Percentiles rank a stretch among this genome's conserved stretches.
phyloP scores from a whole-genome alignment of 2,113 vertebrate genomes.

The Caranx ignobilis region DNA sequence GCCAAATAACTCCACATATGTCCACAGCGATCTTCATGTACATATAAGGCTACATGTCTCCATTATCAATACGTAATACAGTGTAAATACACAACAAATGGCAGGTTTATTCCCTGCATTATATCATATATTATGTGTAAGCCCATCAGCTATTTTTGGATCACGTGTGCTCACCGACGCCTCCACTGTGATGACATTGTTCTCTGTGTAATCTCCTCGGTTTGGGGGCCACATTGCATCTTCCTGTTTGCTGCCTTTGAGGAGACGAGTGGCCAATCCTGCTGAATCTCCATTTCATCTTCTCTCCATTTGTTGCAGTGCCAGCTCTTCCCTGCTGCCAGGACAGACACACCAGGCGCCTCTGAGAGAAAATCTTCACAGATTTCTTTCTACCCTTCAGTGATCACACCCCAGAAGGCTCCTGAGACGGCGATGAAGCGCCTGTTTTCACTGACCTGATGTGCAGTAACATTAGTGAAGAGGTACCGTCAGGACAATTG shows the following conservation, averaged over 20 bases:
- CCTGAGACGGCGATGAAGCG: constrained; percentile 1
- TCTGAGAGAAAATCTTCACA: constrained; percentile 23
- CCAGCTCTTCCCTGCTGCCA: constrained; percentile 50
- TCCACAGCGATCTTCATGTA: neutral
- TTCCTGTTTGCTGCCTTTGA: constrained; percentile 46
- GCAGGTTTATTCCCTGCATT: constrained; percentile 49
- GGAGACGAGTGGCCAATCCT: constrained; percentile 33
- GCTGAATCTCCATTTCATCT: constrained; percentile 35
- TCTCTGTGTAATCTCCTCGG: constrained; percentile 66
- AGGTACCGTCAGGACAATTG: neutral
- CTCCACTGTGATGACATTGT: constrained; percentile 63
- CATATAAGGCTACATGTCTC: neutral
- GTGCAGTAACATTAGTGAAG: neutral
- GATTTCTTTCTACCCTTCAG: constrained; percentile 28
- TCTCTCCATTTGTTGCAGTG: constrained; percentile 15
- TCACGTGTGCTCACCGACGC: constrained; percentile 28
- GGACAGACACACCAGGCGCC: constrained; percentile 23
- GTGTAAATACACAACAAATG: constrained; percentile 43
- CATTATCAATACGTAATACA: neutral
- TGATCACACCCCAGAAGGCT: constrained; percentile 26
- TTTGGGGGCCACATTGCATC: constrained; percentile 40
- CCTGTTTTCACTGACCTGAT: constrained; percentile 5
- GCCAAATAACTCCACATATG: too few relatives aligned
- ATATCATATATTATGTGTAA: constrained; percentile 35
- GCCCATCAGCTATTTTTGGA: constrained; percentile 63